Evolutionary conservation across 2,797 vertebrate species (phyloP).

Genomic region (Discoglossus pictus): DNA sequence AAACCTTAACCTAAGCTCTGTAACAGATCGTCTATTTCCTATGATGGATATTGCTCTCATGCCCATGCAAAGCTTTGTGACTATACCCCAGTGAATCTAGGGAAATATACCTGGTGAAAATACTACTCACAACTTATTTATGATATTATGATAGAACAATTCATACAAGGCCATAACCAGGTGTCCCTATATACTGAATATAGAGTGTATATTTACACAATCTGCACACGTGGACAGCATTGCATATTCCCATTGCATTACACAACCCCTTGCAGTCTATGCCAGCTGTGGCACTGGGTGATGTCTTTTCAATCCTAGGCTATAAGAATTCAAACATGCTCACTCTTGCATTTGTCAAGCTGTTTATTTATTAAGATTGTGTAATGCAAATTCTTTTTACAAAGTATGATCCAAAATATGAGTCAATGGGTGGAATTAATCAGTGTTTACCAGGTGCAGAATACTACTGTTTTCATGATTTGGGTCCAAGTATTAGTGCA

Average conservation of each 20-base stretch:
- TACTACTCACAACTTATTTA: too few species aligned
- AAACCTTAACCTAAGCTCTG: too few species aligned
- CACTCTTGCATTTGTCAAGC: constrained; percentile 22
- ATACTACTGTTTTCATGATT: neutral
- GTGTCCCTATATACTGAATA: too few species aligned
- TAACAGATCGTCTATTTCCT: too few species aligned
- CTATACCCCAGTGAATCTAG: too few species aligned
- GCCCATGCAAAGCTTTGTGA: too few species aligned
- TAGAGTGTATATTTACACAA: neutral
- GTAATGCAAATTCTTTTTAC: constrained; percentile 41
- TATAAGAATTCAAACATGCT: constrained; percentile 25
- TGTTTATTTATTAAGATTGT: constrained; percentile 45
- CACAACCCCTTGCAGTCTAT: neutral
- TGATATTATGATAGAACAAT: too few species aligned
- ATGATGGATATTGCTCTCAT: too few species aligned
- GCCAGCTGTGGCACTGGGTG: constrained; percentile 34
- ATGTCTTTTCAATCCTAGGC: constrained; percentile 37
- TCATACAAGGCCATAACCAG: too few species aligned
- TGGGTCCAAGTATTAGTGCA: too few species aligned
- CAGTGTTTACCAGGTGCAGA: constrained; percentile 12
- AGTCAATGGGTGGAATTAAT: constrained; percentile 43
- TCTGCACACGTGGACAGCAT: neutral
- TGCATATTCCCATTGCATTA: neutral
- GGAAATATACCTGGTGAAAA: too few species aligned
- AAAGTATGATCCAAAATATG: constrained; percentile 29